These are phyloP conservation scores for Nasonia longicornis DNA, from an alignment of 1,140 invertebrate species.

Conservation along the genomic window DNA sequence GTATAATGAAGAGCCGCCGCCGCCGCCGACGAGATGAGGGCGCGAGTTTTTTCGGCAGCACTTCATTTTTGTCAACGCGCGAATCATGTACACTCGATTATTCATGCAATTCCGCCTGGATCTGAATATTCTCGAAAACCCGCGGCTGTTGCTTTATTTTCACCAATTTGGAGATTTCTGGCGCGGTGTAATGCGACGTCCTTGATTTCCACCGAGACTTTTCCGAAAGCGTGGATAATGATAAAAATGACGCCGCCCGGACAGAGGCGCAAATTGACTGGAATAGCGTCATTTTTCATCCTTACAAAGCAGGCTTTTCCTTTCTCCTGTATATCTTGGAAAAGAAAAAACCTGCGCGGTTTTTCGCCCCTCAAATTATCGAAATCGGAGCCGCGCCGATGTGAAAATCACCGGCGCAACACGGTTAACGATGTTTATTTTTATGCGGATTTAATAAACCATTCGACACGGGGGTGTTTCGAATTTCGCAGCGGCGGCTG, in stretches of 20 bases:
- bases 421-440: constrained; percentile 53
- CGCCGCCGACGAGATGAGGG: background rate
- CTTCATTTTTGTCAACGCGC: background rate
- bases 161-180: background rate
- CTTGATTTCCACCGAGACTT: background rate
- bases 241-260: background rate
- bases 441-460: constrained; percentile 55
- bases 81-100: background rate
- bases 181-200: too few relatives aligned
- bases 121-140: background rate
- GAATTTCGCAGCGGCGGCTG: constrained; percentile 46
- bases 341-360: background rate
- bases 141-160: background rate
- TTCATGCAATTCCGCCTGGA: background rate
- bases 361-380: constrained; percentile 28
- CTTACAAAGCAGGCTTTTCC: constrained; percentile 16
- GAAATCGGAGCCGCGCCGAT: background rate
- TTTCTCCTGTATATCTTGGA: background rate
- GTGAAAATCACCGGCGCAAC: constrained; percentile 26
- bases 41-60: too few relatives aligned
- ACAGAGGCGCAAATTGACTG: background rate
- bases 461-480: constrained; percentile 49
- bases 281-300: constrained; percentile 25
- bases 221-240: background rate
- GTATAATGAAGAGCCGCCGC: background rate